Conservation (phyloP, 2,888 invertebrate species). For the Ophioninae sp. region DNA sequence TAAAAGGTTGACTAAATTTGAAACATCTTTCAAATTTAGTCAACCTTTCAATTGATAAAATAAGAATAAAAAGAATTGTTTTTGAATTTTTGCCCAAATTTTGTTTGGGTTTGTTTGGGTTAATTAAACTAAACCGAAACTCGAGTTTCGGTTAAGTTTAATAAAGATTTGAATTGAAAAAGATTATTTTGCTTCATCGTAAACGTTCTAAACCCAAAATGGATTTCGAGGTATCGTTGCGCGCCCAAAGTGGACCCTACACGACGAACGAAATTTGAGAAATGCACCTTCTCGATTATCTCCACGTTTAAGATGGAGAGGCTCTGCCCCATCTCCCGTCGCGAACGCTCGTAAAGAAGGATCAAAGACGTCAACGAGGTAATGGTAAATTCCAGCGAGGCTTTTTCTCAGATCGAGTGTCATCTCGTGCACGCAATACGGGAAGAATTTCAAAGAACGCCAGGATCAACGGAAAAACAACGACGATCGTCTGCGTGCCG, state of each 20-base stretch:
- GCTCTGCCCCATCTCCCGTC: background rate
- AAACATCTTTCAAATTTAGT: too few species aligned
- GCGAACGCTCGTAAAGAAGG: background rate
- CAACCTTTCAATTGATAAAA: too few species aligned
- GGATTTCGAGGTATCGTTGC: background rate
- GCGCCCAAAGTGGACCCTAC: background rate
- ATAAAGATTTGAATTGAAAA: too few species aligned
- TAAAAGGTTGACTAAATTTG: too few species aligned
- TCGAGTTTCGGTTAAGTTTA: too few species aligned
- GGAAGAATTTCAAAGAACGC: constrained; percentile 32
- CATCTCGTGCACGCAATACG: constrained; percentile 5
- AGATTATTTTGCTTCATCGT: background rate
- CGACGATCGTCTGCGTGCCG: background rate
- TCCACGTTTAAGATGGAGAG: background rate
- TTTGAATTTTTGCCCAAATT: too few species aligned
- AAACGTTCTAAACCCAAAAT: background rate
- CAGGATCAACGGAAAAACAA: constrained; percentile 28
- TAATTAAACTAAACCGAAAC: too few species aligned
- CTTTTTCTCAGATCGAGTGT: constrained; percentile 6
- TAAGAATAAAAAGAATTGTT: too few species aligned
- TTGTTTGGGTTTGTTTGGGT: too few species aligned
- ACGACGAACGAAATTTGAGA: background rate
- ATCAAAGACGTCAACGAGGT: background rate
- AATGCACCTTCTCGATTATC: background rate
- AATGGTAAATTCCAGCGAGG: background rate